Evolutionary conservation across 2,113 vertebrate genomes (phyloP).

Genomic region (Trichechus manatus): DNA sequence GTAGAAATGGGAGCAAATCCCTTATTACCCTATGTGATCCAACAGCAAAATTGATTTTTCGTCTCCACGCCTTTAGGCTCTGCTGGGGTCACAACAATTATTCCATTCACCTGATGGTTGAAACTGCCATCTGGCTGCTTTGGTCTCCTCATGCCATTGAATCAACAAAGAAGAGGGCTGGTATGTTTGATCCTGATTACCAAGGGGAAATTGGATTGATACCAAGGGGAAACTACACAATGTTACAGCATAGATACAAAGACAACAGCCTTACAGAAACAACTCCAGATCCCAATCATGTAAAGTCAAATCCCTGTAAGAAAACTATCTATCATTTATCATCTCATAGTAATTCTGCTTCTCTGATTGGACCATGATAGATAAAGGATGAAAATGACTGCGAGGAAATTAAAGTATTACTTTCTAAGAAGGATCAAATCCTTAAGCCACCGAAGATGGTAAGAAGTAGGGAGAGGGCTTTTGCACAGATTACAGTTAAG

Average conservation of each 20-base stretch:
- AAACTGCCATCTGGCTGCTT: background rate
- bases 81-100: background rate
- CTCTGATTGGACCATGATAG: background rate
- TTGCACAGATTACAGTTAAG: background rate
- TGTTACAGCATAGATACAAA: background rate
- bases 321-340: background rate
- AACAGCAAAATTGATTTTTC: background rate
- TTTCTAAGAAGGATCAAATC: slow-evolving; percentile 39
- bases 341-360: background rate
- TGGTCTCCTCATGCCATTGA: background rate
- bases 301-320: background rate
- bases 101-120: background rate
- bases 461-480: slow-evolving; percentile 10
- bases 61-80: background rate
- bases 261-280: background rate
- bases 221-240: background rate
- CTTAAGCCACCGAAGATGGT: slow-evolving; percentile 27
- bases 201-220: background rate
- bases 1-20: background rate
- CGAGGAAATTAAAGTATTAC: slow-evolving; percentile 17
- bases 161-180: background rate
- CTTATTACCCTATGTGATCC: background rate
- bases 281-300: background rate
- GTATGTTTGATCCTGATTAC: background rate
- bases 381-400: background rate